Evolutionary conservation across 2,888 invertebrate genomes (phyloP).

Genomic region (Idaea dimidiata): DNA sequence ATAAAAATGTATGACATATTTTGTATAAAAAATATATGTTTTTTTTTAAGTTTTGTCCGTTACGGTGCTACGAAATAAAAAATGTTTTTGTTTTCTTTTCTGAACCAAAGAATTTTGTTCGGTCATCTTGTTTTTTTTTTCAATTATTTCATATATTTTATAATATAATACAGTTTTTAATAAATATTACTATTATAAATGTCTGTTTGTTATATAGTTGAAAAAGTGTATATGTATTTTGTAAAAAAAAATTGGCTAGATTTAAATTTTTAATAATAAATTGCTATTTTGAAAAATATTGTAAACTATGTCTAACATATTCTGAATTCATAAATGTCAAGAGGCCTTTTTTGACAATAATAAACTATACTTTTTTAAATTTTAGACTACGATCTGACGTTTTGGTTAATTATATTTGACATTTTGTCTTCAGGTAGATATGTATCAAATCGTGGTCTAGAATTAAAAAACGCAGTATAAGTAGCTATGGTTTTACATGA

Average conservation of each 20-base stretch:
- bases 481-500: conserved; percentile 35
- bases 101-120: conserved; percentile 70
- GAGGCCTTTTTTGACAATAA: conserved; percentile 66
- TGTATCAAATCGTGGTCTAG: too few species aligned
- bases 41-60: not conserved
- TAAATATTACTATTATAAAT: conserved; percentile 2
- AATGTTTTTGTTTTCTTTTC: conserved; percentile 54
- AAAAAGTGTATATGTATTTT: conserved; percentile 7
- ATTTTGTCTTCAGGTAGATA: too few species aligned
- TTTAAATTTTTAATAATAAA: not conserved
- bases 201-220: conserved; percentile 3
- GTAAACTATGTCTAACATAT: conserved; percentile 34
- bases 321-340: conserved; percentile 45
- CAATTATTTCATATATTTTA: conserved; percentile 22
- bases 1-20: not conserved
- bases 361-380: conserved; percentile 6
- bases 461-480: conserved; percentile 20
- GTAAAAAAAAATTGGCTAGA: not conserved
- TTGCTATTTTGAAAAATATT: conserved; percentile 9
- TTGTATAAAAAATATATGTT: not conserved
- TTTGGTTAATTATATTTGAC: too few species aligned
- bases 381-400: too few species aligned
- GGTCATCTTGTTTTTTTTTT: conserved; percentile 26
- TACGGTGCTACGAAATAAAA: conserved; percentile 70
- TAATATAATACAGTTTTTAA: conserved; percentile 3